Percentiles rank a stretch among this genome's conserved stretches.
Conservation (phyloP, 2,113 vertebrate genomes). For the Pterocles orientalis region DNA sequence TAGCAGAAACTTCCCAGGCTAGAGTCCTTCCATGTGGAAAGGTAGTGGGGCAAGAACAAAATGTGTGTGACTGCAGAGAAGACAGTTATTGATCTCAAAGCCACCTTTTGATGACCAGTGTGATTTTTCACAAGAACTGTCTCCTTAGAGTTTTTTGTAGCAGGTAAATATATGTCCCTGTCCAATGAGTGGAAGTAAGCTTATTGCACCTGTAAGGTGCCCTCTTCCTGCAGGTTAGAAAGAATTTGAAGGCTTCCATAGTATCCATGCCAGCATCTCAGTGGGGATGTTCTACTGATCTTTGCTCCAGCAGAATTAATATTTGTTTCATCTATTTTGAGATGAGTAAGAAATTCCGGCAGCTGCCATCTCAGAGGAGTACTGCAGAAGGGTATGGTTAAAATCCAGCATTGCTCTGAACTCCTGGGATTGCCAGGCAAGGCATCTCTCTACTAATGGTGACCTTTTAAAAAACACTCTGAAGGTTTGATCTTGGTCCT, state of each 20-base stretch:
- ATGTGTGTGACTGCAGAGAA: neutral
- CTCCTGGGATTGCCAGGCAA: neutral
- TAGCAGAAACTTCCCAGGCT: neutral
- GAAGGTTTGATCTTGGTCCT: conserved; percentile 42
- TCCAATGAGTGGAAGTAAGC: neutral
- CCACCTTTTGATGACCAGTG: neutral
- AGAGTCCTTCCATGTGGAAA: neutral
- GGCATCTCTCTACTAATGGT: conserved; percentile 27
- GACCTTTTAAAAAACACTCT: conserved; percentile 50
- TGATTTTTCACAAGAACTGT: neutral
- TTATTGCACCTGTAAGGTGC: neutral
- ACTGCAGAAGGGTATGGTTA: conserved; percentile 7
- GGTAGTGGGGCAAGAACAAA: neutral
- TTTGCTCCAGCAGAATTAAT: conserved; percentile 34
- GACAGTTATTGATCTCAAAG: neutral
- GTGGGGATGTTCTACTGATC: neutral
- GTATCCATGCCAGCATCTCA: neutral
- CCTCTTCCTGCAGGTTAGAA: neutral
- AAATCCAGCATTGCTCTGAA: conserved; percentile 3
- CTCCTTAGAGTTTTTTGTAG: neutral
- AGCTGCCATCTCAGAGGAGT: conserved; percentile 40
- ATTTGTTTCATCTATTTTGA: conserved; percentile 21
- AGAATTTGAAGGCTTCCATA: neutral
- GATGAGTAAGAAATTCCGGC: conserved; percentile 19
- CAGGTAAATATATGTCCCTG: neutral